Conservation (phyloP, 2,113 vertebrate genomes). For the Choloepus hoffmanni region DNA sequence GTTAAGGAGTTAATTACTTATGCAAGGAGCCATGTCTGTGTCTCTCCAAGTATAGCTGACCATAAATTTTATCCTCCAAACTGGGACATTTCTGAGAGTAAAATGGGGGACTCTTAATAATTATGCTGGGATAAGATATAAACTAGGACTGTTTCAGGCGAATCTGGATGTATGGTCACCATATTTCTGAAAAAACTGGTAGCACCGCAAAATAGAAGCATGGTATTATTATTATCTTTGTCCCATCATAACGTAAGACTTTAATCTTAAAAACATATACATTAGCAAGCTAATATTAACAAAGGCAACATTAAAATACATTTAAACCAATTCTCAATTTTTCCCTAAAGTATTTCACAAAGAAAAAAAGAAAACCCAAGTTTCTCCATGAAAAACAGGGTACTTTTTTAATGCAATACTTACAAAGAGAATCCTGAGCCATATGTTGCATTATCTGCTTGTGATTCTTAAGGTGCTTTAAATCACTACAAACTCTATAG, state of each 20-base stretch:
- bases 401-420: slow-evolving; percentile 21
- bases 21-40: not conserved
- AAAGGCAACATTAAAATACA: slow-evolving; percentile 54
- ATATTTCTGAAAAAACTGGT: not conserved
- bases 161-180: not conserved
- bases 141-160: not conserved
- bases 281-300: slow-evolving; percentile 28
- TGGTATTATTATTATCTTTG: not conserved
- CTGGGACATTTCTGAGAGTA: not conserved
- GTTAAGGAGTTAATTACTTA: not conserved
- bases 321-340: slow-evolving; percentile 24
- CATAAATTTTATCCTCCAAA: not conserved
- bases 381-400: slow-evolving; percentile 17
- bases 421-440: not conserved
- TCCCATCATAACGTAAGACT: not conserved
- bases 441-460: not conserved
- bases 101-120: not conserved
- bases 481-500: not conserved
- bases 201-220: not conserved
- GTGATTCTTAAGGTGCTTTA: slow-evolving; percentile 35
- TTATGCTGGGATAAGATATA: not conserved
- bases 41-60: not conserved
- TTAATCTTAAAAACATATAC: slow-evolving; percentile 19
- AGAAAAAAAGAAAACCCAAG: slow-evolving; percentile 23
- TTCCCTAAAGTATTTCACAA: slow-evolving; percentile 10